phyloP scores from a whole-genome alignment of 1,140 invertebrate genomes.

The Cyphomyrmex costatus region DNA sequence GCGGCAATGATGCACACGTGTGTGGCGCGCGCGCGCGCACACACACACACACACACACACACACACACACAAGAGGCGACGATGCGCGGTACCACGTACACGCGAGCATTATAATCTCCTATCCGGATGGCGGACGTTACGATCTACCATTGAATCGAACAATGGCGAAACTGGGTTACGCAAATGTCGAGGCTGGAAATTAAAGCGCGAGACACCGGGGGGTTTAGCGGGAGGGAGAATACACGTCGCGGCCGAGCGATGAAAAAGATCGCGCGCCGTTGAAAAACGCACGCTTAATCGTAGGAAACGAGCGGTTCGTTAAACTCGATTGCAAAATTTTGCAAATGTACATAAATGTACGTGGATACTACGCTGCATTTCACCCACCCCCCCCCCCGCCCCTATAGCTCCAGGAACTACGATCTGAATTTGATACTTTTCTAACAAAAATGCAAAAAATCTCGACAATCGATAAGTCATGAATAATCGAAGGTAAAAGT shows the following conservation, averaged over 20 bases:
- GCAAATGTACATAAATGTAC: not conserved
- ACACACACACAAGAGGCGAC: conserved; percentile 28
- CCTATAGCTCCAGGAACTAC: too few species aligned
- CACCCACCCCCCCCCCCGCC: too few species aligned
- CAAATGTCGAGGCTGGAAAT: conserved; percentile 86
- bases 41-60: conserved; percentile 39
- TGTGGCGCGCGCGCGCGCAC: not conserved
- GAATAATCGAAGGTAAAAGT: not conserved
- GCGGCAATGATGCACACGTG: not conserved
- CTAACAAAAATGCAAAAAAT: not conserved
- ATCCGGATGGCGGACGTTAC: conserved; percentile 83
- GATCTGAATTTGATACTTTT: not conserved
- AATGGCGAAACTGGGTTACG: conserved; percentile 86
- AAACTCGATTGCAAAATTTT: conserved; percentile 46
- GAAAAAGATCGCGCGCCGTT: conserved; percentile 68
- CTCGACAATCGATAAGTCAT: not conserved
- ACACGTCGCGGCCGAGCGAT: conserved; percentile 15
- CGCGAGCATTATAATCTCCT: conserved; percentile 79
- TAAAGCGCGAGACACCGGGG: conserved; percentile 80
- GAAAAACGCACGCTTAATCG: conserved; percentile 63
- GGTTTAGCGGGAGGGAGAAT: conserved; percentile 15
- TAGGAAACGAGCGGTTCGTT: conserved; percentile 58
- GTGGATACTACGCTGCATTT: not conserved
- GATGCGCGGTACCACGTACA: conserved; percentile 69
- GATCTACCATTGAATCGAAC: conserved; percentile 86